Base-by-base conservation (phyloP, 2,797 vertebrate species). In the Cercopithecus diana region DNA sequence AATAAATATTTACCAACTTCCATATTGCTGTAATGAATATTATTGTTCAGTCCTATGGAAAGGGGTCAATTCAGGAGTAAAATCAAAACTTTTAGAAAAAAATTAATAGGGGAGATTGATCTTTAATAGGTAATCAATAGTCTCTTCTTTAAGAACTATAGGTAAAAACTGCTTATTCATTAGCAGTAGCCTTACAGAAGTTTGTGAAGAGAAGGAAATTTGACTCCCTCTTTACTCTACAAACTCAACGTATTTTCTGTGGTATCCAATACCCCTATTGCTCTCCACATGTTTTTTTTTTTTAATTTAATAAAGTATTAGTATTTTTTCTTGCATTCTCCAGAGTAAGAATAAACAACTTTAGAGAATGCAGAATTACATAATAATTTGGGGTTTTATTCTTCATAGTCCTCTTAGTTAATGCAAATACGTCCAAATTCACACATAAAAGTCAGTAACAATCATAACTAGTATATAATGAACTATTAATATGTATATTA, bases 381-480 rank as follows among this genome's bases (percentile, higher is more conserved):
- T 24, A 88, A 61, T 93, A 50, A 79, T 76, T 93, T 76, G 83
- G 4, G 22, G 15, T 41, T 52, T 79, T 94, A 80, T 52, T 83
- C 95, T 92, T 80, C 22, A 39, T 52, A 43, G 5, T 90, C 41
- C 20, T 90, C 12, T 92, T 73, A 85, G 43, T 30, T 93, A 85
- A 95, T 55, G 4, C 19, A 97, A 85, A 92, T 95, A 48, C 19
- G 92, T 95, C n/a, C 26, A 96, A 81, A 92, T 22, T 79, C 72
- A 95, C 11, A 36, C 10, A n/a, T 72, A 33, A 64, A 92, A 50
- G 30, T 93, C 43, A 92, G 11, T 26, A 84, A 75, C 39, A 84
- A 96, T 43, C 73, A 84, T 77, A 93, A 94, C 76, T 55, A 58
- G 1, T 67, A 7, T 86, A 88, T 96, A 92, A 41, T 41, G 28